Evolutionary conservation across 1,140 invertebrate genomes (phyloP), one percentile per base, ranked within the genome.

Genomic region (Penaeus indicus): DNA sequence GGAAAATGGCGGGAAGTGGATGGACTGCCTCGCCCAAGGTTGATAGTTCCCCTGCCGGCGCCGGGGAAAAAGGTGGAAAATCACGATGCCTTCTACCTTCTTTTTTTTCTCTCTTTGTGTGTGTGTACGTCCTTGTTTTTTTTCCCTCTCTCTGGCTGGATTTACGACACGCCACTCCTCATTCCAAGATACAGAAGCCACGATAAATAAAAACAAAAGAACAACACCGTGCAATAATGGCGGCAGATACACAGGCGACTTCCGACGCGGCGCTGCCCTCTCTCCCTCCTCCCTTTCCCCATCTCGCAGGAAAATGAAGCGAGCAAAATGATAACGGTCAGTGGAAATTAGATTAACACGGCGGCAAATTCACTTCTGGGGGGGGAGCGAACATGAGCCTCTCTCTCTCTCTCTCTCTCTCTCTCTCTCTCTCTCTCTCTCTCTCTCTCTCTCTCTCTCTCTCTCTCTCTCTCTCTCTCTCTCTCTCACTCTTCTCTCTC

Each of bases 1-100:
- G 62, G 69, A 85, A 85, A 85, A 85, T 85, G 84, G 84, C 72
- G 72, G 61, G 84, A 78, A 61, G 67, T 85, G 72, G 84, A 85
- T 42, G 75, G 27, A 16, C 78, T 54, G 32, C 54, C 78, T 54
- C 32, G 78, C 75, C 38, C 32, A 78, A 38, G 22, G 4, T 47
- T n/a, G 32, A 42, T 60, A 38, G 42, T 47, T 25, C 75, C 75
- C 47, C 11, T 78, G 75, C 47, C 75, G 32, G 10, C 32, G 22
- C 22, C 21, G 27, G 75, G 27, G 22, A 78, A 78, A n/a, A 78
- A 32, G 27, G 75, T 78, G 47, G 75, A 32, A 78, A 78, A 78
- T 79, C 77, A 22, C 77, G 54, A 54, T 79, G 25, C 42, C 27
- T 42, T 42, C 42, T 42, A 10, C 42, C 77, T 42, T 32, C 32